phyloP scores from a whole-genome alignment of 2,888 invertebrate species.

The Tryphoninae sp. region DNA sequence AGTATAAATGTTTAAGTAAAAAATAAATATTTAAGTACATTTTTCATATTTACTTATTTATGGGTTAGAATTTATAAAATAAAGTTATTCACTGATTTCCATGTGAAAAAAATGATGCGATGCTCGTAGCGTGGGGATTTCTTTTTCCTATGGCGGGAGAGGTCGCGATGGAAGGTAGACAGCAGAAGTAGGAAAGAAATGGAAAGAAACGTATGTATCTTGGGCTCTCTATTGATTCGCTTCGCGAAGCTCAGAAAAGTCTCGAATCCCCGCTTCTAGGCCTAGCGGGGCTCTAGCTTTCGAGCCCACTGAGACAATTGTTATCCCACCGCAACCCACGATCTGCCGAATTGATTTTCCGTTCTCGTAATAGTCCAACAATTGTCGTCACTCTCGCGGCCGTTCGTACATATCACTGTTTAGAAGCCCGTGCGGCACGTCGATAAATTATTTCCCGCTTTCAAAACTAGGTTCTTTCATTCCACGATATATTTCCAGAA shows the following conservation, averaged over 20 bases:
- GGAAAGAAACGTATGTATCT: not conserved
- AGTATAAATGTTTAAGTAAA: no score
- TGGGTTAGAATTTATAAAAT: not conserved
- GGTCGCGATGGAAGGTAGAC: not conserved
- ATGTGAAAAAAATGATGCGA: not conserved
- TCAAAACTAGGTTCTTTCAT: not conserved
- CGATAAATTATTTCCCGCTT: not conserved
- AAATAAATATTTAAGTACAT: no score
- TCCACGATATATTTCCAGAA: not conserved
- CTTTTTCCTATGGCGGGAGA: not conserved
- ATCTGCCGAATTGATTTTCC: not conserved
- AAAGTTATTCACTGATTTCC: not conserved
- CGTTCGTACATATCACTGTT: not conserved
- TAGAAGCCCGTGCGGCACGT: not conserved
- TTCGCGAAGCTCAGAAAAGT: not conserved
- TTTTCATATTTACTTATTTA: no score
- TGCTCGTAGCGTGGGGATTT: not conserved
- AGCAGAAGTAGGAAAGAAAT: not conserved
- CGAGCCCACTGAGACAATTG: not conserved
- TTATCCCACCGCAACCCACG: not conserved
- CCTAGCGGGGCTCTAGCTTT: not conserved
- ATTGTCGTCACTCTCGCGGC: not conserved
- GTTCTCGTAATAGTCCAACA: not conserved
- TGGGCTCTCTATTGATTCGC: not conserved
- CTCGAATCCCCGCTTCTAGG: not conserved